Conservation (phyloP, 1,140 invertebrate species). For the Chironomus tepperi region DNA sequence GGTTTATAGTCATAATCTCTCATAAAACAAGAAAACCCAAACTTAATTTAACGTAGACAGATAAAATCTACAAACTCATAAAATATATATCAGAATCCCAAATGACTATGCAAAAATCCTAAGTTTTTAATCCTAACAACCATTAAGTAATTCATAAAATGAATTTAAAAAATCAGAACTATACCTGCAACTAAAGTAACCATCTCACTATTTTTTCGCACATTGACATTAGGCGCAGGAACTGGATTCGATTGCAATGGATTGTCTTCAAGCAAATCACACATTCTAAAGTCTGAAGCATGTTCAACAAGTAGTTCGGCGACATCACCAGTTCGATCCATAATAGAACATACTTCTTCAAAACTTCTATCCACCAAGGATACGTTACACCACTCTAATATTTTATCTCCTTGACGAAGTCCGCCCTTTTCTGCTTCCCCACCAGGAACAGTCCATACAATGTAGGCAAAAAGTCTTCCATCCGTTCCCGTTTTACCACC, state of each 20-base stretch:
- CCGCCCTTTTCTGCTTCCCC: conserved; percentile 83
- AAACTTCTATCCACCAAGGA: conserved; percentile 80
- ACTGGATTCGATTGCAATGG: conserved; percentile 35
- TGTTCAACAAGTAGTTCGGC: conserved; percentile 77
- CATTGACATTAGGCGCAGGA: conserved; percentile 29
- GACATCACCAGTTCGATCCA: conserved; percentile 70
- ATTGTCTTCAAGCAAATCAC: conserved; percentile 52
- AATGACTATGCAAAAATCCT: no score
- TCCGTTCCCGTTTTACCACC: conserved; percentile 77
- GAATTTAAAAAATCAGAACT: conserved; percentile 26
- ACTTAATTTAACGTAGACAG: no score
- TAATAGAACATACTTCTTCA: conserved; percentile 78
- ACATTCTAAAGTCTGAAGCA: conserved; percentile 58
- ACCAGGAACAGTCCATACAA: conserved; percentile 83
- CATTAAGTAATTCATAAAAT: conserved; percentile 12
- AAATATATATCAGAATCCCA: no score
- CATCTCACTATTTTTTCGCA: conserved; percentile 35
- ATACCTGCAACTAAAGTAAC: conserved; percentile 39
- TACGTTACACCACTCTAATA: conserved; percentile 75
- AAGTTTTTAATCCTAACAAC: neutral
- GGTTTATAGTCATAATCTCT: no score
- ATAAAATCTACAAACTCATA: no score
- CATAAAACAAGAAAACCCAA: no score
- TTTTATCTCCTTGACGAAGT: conserved; percentile 76
- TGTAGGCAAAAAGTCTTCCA: conserved; percentile 77